A percentile compares a stretch with the other conserved stretches of the same genome.
These are phyloP conservation scores for Anser cygnoides DNA, from an alignment of 2,113 vertebrate species.

Conservation along the genomic window DNA sequence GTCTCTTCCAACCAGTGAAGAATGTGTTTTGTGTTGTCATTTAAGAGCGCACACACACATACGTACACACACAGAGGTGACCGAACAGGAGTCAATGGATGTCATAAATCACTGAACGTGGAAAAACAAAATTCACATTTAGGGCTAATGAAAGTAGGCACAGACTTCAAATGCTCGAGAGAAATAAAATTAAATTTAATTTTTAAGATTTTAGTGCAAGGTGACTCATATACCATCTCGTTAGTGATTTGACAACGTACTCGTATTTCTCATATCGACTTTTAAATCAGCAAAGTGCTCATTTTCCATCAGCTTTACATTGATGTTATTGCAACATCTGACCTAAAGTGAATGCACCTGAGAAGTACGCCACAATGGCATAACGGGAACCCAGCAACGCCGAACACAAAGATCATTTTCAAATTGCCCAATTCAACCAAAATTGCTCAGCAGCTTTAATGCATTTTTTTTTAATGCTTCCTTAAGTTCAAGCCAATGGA, in stretches of 20 bases:
- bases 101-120: not conserved
- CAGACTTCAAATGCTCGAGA: conserved; percentile 17
- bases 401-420: not conserved
- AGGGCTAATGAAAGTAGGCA: conserved; percentile 36
- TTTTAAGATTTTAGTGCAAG: not conserved
- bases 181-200: not conserved
- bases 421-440: not conserved
- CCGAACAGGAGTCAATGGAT: not conserved
- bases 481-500: not conserved
- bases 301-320: not conserved
- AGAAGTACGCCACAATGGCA: not conserved
- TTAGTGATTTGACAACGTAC: not conserved
- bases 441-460: not conserved
- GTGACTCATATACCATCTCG: not conserved
- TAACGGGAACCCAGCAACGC: not conserved
- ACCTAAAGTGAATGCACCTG: not conserved
- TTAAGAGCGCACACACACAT: not conserved
- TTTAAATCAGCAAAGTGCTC: not conserved
- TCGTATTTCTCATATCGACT: not conserved
- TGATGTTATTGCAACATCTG: not conserved
- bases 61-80: conserved; percentile 9
- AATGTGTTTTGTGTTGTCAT: not conserved
- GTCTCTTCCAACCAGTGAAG: conserved; percentile 8
- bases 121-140: conserved; percentile 4
- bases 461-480: not conserved